Evolutionary conservation across 2,888 invertebrate species (phyloP), one percentile per base, ranked within the genome.

Genomic region (Rhaphigaster nebulosa): DNA sequence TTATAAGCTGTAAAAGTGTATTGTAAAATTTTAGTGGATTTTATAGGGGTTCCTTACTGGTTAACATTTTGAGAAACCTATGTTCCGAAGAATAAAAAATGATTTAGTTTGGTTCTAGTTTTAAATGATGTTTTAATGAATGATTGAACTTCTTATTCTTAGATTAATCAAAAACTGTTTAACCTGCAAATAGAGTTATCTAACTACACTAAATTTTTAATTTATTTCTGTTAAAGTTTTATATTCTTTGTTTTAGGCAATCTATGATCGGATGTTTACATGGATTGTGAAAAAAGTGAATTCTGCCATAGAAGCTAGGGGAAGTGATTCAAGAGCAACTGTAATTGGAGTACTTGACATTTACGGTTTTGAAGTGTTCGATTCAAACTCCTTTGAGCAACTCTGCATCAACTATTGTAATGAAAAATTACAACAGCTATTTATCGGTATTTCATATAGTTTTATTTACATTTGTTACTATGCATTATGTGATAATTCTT

Each of bases 331-430:
- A 90, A 91, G 92, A 89, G 93, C 93, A 10, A 97, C 97, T 0
- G 95, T 98, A 80, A 98, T 98, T 93, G 99, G 99, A 20, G 99
- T 99, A 12, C 95, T 99, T 89, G 99, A 99, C 93, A 99, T 99
- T 93, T 99, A 99, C 94, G 99, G 99, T 38, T 99, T 99, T 94
- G 99, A 99, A 95, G 98, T 99, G 92, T 99, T 99, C 94, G 98
- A 99, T 93, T 96, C 96, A 52, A 99, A 99, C 94, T 98, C 98
- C 94, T 99, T 99, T 94, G 99, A 99, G 94, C 99, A 99, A 94
- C 98, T 99, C 94, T 99, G 99, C 94, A 99, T 99, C 93, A 99
- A 99, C 94, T 99, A 99, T 94, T 99, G 99, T 93, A 99, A 99
- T 94, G 99, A 99, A 94, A 99, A 99, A 94, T 95, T 99, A 92